Conservation (phyloP, 2,113 vertebrate genomes). For the Dolichotis patagonum region DNA sequence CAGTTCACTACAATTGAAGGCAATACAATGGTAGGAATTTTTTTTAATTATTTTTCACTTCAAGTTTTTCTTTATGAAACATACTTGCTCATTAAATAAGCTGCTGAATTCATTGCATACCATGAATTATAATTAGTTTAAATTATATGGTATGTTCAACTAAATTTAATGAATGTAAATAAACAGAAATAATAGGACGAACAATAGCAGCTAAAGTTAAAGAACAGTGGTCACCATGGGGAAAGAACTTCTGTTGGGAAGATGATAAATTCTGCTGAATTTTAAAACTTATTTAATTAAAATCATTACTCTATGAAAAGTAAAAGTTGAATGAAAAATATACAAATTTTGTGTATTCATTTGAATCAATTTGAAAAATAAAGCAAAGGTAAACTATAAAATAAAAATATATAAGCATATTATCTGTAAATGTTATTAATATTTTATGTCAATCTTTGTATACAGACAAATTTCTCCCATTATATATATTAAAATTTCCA, state of each 20-base stretch:
- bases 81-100: neutral
- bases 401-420: neutral
- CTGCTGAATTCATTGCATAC: neutral
- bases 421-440: neutral
- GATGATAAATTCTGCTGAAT: neutral
- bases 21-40: neutral
- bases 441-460: neutral
- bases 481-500: neutral
- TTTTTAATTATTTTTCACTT: neutral
- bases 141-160: neutral
- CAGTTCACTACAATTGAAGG: neutral
- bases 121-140: neutral
- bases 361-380: neutral
- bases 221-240: accelerated
- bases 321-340: neutral
- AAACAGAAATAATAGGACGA: neutral
- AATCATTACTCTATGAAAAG: neutral
- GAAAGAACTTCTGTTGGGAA: neutral
- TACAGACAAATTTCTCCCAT: neutral
- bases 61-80: no score
- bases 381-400: neutral
- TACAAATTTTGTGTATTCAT: neutral
- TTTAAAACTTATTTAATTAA: neutral
- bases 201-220: neutral
- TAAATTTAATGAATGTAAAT: neutral